Conservation (phyloP, 2,888 invertebrate species). For the Apodemia duryi region DNA sequence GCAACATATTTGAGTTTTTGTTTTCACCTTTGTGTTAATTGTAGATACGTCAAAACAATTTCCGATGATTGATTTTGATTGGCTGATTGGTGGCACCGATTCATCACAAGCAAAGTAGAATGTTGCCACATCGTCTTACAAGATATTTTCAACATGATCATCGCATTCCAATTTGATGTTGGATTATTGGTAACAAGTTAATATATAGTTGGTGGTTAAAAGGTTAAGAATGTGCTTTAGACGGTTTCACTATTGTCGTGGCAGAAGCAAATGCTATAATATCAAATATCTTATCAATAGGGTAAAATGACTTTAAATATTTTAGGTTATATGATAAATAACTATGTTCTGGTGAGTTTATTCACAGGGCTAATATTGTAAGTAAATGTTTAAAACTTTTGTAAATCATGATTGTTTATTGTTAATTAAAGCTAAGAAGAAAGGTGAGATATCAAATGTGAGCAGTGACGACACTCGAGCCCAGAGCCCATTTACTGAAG, state of each 20-base stretch:
- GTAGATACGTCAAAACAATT: conserved; percentile 77
- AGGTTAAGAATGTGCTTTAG: conserved; percentile 4
- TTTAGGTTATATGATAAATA: background rate
- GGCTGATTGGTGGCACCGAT: conserved; percentile 74
- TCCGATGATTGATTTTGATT: conserved; percentile 80
- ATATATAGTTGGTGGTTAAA: conserved; percentile 8
- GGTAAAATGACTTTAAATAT: conserved; percentile 10
- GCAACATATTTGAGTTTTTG: conserved; percentile 35
- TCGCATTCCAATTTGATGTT: conserved; percentile 13
- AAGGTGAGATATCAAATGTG: conserved; percentile 60
- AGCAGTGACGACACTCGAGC: conserved; percentile 51
- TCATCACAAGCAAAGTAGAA: conserved; percentile 61
- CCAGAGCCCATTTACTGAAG: conserved; percentile 51
- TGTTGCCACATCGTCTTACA: conserved; percentile 53
- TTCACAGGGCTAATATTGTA: conserved; percentile 19
- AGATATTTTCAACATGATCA: conserved; percentile 43
- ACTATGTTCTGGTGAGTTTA: conserved; percentile 1
- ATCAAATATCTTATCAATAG: conserved; percentile 4
- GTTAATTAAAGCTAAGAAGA: conserved; percentile 73
- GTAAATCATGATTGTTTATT: conserved; percentile 39
- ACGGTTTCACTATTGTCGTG: conserved; percentile 17
- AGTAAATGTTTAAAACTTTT: conserved; percentile 19
- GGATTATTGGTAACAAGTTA: conserved; percentile 9
- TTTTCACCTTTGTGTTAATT: conserved; percentile 72
- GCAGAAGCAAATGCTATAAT: conserved; percentile 11